Evolutionary conservation across 2,888 invertebrate species (phyloP), one percentile per base, ranked within the genome.

Genomic region (Aphidoletes aphidimyza): DNA sequence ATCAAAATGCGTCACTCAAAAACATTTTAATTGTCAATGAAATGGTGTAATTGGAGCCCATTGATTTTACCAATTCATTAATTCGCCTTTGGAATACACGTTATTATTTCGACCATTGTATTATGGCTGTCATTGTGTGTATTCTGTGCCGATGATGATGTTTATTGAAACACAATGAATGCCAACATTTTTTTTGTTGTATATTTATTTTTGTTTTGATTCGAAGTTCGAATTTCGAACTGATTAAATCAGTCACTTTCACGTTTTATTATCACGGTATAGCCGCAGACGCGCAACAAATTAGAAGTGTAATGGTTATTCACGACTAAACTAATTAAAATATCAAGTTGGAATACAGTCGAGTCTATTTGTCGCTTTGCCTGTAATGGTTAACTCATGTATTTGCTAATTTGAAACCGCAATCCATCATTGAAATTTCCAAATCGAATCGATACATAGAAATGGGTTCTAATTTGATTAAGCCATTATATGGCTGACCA

Each of bases 1-100:
- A 5, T n/a, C 1, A n/a, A 8, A 42, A 42, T 42, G 17, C 54
- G 17, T n/a, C n/a, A 19, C 22, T 19, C 5, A 8, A 54, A 17
- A 54, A 54, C 78, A 78, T 36, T 8, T 78, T 8, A 81, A 81
- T 81, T 81, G 81, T 81, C 81, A 81, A 37, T 81, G 39, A 11
- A 22, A 6, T n/a, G 69, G 11, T 69, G 5, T 34, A 69, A 69
- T 69, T 34, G 26, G 69, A 30, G 26, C 30, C 34, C 69, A 81
- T 81, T 81, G 81, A 81, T 81, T 81, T 8, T 22, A 37, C 81
- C n/a, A 81, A 22, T 37, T 81, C n/a, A 81, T n/a, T 26, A 30
- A 5, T 14, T 34, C 6, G 14, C 30, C n/a, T 69, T 30, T 8
- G 34, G 30, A 0, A 9, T 1, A 69, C 69, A 69, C 69, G 17